Conservation (phyloP, 2,113 vertebrate genomes). For the Antidorcas marsupialis region DNA sequence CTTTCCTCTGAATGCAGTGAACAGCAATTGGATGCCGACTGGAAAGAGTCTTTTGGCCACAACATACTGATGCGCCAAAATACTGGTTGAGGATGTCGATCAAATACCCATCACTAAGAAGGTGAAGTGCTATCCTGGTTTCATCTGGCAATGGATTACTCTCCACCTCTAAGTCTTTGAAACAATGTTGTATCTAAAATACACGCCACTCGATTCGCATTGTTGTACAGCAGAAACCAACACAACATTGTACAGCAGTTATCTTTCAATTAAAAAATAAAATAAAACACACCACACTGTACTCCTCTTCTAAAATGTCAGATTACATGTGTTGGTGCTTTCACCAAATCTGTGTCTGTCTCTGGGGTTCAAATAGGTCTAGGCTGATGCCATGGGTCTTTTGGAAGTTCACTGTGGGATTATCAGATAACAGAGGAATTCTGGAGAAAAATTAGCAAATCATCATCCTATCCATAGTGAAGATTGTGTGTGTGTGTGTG, state of each 20-base stretch:
- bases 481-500: background rate
- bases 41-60: background rate
- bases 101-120: background rate
- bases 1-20: background rate
- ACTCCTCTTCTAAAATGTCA: background rate
- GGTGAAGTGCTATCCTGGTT: background rate
- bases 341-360: background rate
- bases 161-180: background rate
- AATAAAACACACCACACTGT: background rate
- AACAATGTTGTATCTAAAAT: background rate
- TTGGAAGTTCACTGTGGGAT: background rate
- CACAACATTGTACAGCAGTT: background rate
- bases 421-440: background rate
- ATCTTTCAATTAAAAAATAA: background rate
- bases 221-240: background rate
- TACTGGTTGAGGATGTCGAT: background rate
- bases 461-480: background rate
- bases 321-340: background rate
- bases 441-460: background rate
- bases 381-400: background rate
- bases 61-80: background rate
- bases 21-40: background rate
- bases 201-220: fast-evolving
- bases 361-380: background rate
- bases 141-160: too few species aligned